A percentile compares a stretch with the other conserved stretches of the same genome.
These are phyloP conservation scores for Bothrops jararaca DNA, from an alignment of 2,113 vertebrate species.

Conservation along the genomic window DNA sequence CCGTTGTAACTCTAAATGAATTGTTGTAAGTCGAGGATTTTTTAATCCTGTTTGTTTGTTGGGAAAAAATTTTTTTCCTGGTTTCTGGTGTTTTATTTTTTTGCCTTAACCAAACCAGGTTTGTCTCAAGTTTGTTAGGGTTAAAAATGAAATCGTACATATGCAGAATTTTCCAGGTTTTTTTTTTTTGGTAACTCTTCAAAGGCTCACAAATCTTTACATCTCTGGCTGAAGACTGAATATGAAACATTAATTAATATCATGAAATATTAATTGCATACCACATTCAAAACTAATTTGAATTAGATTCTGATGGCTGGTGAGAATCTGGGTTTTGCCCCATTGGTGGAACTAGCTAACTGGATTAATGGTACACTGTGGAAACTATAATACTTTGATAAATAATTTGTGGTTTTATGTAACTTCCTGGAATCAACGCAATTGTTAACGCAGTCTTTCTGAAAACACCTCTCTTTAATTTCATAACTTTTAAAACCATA, in stretches of 20 bases:
- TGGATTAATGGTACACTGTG: background rate
- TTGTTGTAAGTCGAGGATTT: background rate
- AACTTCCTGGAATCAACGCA: background rate
- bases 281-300: too few relatives aligned
- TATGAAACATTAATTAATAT: background rate
- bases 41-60: background rate
- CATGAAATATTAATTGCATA: background rate
- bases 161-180: background rate
- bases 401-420: background rate
- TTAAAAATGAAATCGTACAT: background rate
- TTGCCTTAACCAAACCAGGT: background rate
- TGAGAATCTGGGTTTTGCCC: background rate
- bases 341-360: background rate
- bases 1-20: background rate
- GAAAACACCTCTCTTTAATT: background rate
- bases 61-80: background rate
- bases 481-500: background rate
- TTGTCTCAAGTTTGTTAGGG: background rate
- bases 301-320: background rate
- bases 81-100: background rate
- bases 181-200: background rate
- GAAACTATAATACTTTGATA: background rate
- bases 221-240: background rate
- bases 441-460: background rate
- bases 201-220: background rate